These are phyloP conservation scores for Sturnus vulgaris DNA, from an alignment of 2,113 vertebrate genomes.

Conservation along the genomic window DNA sequence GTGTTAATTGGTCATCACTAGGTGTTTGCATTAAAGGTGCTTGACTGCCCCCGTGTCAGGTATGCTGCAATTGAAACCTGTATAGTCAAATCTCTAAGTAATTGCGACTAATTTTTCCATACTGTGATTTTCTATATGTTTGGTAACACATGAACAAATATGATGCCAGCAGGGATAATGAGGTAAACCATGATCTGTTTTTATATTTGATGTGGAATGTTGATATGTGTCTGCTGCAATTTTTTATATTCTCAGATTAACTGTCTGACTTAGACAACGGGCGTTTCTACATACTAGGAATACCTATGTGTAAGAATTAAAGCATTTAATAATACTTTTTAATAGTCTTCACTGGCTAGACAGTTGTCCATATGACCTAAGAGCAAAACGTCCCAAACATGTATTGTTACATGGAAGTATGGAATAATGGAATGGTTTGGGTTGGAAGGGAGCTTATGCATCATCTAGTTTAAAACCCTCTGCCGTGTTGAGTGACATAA, in stretches of 20 bases:
- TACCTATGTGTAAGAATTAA: background rate
- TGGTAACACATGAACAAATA: background rate
- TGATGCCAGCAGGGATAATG: background rate
- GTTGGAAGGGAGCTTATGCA: background rate
- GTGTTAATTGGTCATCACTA: background rate
- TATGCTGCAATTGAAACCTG: background rate
- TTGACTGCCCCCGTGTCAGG: background rate
- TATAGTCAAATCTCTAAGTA: background rate
- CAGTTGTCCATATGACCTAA: background rate
- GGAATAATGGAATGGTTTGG: background rate
- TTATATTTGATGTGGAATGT: background rate
- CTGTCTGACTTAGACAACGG: background rate
- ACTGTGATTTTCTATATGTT: background rate
- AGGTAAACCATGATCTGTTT: background rate
- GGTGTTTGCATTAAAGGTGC: background rate
- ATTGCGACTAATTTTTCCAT: background rate
- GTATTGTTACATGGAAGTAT: accelerated
- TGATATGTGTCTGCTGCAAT: background rate
- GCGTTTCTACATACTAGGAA: background rate
- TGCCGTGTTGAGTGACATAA: background rate
- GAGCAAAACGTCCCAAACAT: background rate
- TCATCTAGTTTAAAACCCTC: background rate
- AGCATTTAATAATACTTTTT: background rate
- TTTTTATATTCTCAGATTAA: background rate
- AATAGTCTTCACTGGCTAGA: background rate